Conservation (phyloP, 2,888 invertebrate genomes). For the Conus canariensis region DNA sequence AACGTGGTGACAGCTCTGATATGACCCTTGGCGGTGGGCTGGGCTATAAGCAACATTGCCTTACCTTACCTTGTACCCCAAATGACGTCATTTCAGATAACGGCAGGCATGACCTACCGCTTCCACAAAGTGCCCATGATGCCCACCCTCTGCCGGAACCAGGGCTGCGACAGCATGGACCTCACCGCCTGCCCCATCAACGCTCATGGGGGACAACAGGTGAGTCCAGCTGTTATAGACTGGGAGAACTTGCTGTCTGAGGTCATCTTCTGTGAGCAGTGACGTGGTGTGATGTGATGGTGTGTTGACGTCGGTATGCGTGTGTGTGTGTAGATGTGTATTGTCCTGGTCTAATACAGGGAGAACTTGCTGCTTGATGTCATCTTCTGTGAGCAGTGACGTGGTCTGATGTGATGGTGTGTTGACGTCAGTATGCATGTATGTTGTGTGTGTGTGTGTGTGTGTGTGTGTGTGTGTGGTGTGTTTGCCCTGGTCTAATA, state of each 20-base stretch:
- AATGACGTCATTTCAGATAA: slow-evolving; percentile 2
- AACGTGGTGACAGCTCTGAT: too few species aligned
- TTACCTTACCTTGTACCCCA: too few species aligned
- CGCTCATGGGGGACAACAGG: neutral
- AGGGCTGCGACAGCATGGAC: neutral
- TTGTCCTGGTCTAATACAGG: neutral
- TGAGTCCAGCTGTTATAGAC: neutral
- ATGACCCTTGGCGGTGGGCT: too few species aligned
- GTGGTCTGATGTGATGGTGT: neutral
- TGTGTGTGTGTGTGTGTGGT: neutral
- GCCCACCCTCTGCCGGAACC: neutral
- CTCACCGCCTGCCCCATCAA: neutral
- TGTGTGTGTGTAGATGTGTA: slow-evolving; percentile 6
- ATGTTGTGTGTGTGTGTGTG: neutral
- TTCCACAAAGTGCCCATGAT: slow-evolving; percentile 23
- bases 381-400: too few species aligned
- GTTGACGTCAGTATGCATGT: neutral
- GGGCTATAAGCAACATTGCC: too few species aligned
- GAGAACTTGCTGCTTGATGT: neutral
- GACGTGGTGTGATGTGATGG: neutral
- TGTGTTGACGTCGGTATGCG: neutral
- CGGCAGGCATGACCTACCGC: slow-evolving; percentile 25
- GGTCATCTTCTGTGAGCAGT: too few species aligned
- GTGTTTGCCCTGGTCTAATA: neutral
- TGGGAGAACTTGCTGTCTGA: neutral